These are phyloP conservation scores for Cyphomyrmex costatus DNA, from an alignment of 1,140 invertebrate genomes.

Conservation along the genomic window DNA sequence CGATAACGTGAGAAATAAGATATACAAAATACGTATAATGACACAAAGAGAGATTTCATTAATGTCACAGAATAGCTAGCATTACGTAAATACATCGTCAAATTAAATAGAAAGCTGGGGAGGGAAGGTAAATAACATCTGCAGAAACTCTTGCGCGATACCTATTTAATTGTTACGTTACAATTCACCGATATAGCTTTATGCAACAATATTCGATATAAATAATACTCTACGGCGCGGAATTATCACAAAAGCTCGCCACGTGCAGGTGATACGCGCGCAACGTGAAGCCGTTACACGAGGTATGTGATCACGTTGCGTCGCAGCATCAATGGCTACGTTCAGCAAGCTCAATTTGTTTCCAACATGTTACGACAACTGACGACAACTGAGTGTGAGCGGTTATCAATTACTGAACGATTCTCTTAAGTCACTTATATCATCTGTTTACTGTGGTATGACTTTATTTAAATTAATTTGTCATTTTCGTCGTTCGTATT, in stretches of 20 bases:
- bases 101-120: slow-evolving; percentile 23
- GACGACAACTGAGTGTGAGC: no score
- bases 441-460: no score
- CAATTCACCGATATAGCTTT: not conserved
- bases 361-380: no score
- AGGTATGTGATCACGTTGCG: slow-evolving; percentile 40
- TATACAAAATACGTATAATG: not conserved
- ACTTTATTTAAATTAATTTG: no score
- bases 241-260: slow-evolving; percentile 26
- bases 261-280: slow-evolving; percentile 10
- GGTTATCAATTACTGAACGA: no score
- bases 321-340: not conserved
- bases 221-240: slow-evolving; percentile 11
- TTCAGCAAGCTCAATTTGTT: no score
- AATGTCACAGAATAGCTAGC: not conserved
- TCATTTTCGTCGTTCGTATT: no score
- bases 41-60: not conserved
- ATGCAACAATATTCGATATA: slow-evolving; percentile 6
- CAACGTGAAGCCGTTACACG: slow-evolving; percentile 30
- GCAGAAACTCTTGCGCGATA: not conserved
- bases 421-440: no score
- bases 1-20: not conserved
- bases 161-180: not conserved
- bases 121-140: not conserved
- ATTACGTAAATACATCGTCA: slow-evolving; percentile 6